Base-by-base conservation (phyloP, 2,113 vertebrate species). In the Romanogobio albipinnatus region DNA sequence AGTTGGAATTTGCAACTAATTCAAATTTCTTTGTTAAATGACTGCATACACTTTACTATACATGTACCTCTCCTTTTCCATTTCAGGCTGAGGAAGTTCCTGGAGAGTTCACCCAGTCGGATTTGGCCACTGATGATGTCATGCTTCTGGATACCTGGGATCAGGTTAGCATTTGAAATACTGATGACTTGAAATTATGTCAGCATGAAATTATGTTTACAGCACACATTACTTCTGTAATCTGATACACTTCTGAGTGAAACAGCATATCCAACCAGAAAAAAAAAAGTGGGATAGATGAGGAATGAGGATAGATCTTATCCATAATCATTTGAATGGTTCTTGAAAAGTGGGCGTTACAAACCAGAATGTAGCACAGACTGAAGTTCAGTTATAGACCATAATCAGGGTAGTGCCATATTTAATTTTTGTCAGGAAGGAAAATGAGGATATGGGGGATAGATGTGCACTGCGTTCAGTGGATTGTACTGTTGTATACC, bases 111-210 rank as follows among this genome's bases (percentile, higher is more conserved):
- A 90, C 91, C 47, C 95, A 95, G 91, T 2, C 82, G 0, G 94
- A 95, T 82, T 87, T 95, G 88, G 93, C 93, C 24, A 85, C 87
- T 0, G 94, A 95, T 86, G 94, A 95, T 45, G 89, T 95, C 85
- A 95, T 95, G 94, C 84, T 95, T 74, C 85, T 95, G 89, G 95
- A 95, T 83, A 91, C 89, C 1, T 87, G 89, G 87, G 81, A 90
- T 76, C 91, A 94, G 91, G 95, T 95, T 26, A 76, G 74, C 22
- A 47, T 74, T 53, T 29, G 1, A 76, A 49, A n/a, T 53, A 19
- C 14, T 4, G 15, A 9, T 76, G 47, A 19, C 7, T n/a, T 49
- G 7, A 51, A 2, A 13, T 13, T 13, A 49, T 47, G 45, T 26
- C 45, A 49, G 15, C 24, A 51, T 51, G 14, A 39, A 68, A 45